Percentiles rank a stretch among this genome's conserved stretches.
These are phyloP conservation scores for Misgurnus mizolepis DNA, from an alignment of 2,113 vertebrate species.

Conservation along the genomic window DNA sequence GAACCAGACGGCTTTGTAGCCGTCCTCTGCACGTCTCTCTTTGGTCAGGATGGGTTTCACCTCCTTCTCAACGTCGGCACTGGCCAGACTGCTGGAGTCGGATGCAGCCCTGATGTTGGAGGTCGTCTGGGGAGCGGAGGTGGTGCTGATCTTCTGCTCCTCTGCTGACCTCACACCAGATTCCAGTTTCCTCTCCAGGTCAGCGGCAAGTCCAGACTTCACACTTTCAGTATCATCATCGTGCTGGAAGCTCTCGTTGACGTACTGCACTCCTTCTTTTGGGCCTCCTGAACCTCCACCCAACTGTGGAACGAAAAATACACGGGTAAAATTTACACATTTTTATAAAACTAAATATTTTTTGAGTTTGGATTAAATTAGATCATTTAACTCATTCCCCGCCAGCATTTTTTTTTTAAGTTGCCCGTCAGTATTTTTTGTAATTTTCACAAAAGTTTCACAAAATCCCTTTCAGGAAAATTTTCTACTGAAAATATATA, in stretches of 20 bases:
- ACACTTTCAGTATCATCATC: slow-evolving; percentile 59
- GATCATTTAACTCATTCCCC: too few species aligned
- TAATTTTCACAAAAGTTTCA: too few species aligned
- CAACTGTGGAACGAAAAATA: slow-evolving; percentile 55
- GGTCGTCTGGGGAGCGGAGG: not conserved
- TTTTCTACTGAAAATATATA: too few species aligned
- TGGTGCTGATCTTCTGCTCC: not conserved
- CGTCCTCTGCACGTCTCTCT: slow-evolving; percentile 73
- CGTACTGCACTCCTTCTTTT: slow-evolving; percentile 69
- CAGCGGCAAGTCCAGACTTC: slow-evolving; percentile 27
- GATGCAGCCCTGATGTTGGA: not conserved
- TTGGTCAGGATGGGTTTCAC: slow-evolving; percentile 83
- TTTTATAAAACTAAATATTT: too few species aligned
- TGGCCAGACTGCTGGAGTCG: slow-evolving; percentile 48
- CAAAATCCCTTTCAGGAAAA: too few species aligned
- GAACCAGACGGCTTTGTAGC: slow-evolving; percentile 84
- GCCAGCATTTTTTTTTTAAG: too few species aligned
- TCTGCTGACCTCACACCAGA: not conserved
- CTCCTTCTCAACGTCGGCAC: slow-evolving; percentile 69
- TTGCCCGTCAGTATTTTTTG: too few species aligned
- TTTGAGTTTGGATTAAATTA: too few species aligned
- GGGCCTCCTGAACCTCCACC: slow-evolving; percentile 41
- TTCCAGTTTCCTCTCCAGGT: slow-evolving; percentile 15
- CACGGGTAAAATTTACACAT: too few species aligned
- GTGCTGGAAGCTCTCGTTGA: slow-evolving; percentile 67